A percentile compares a stretch with the other conserved stretches of the same genome.
These are phyloP conservation scores for Notospermus geniculatus DNA, from an alignment of 1,140 invertebrate species.

Conservation along the genomic window DNA sequence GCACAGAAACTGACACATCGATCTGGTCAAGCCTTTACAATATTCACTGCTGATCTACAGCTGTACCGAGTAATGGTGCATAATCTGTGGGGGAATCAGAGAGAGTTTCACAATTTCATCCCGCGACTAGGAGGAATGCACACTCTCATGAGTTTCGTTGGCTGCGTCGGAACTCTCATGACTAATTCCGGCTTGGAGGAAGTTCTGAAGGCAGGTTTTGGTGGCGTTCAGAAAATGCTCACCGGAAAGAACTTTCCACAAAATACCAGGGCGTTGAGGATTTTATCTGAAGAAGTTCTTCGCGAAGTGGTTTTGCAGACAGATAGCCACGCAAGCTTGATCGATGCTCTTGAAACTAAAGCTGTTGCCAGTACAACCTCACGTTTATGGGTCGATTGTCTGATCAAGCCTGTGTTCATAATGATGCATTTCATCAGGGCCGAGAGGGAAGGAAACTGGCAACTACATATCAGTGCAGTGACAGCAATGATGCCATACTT, in stretches of 20 bases:
- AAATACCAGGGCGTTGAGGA: conserved; percentile 25
- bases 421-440: conserved; percentile 30
- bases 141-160: conserved; percentile 29
- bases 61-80: background rate
- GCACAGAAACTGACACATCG: background rate
- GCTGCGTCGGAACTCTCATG: conserved; percentile 26
- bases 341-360: background rate
- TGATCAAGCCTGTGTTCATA: conserved; percentile 30
- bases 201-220: conserved; percentile 20
- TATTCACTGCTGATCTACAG: background rate
- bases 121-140: conserved; percentile 32
- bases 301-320: too few relatives aligned
- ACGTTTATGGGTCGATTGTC: conserved; percentile 28
- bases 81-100: background rate
- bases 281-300: conserved; percentile 27
- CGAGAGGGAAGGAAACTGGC: conserved; percentile 32
- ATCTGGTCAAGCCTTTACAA: background rate
- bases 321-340: background rate
- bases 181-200: conserved; percentile 21
- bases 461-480: conserved; percentile 24
- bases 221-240: conserved; percentile 25
- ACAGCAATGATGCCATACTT: conserved; percentile 29
- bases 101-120: conserved; percentile 19
- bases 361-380: conserved; percentile 24
- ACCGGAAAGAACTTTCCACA: conserved; percentile 29